These are phyloP conservation scores for Monodelphis domestica DNA, from an alignment of 2,797 vertebrate genomes.

Conservation along the genomic window DNA sequence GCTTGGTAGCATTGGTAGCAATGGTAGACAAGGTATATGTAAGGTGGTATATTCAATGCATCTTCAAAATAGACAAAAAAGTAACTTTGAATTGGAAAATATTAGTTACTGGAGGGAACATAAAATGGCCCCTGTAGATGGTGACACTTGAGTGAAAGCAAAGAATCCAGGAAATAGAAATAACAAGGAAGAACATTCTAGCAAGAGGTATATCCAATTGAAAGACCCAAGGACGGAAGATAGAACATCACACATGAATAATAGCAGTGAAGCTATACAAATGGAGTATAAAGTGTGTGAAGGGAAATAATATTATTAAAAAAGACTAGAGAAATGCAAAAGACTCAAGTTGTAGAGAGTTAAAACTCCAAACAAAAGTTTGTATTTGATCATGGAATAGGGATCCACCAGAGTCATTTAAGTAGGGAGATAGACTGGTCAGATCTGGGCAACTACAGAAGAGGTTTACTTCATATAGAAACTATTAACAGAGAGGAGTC, in stretches of 20 bases:
- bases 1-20: no score
- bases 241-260: not conserved
- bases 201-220: not conserved
- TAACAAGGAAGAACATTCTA: not conserved
- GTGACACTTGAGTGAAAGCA: not conserved
- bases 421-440: not conserved
- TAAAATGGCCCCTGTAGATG: not conserved
- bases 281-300: not conserved
- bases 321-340: not conserved
- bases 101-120: not conserved
- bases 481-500: not conserved
- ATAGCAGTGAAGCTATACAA: not conserved
- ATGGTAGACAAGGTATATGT: not conserved
- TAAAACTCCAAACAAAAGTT: not conserved
- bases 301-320: not conserved
- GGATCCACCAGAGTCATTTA: not conserved
- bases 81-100: not conserved
- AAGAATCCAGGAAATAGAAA: not conserved
- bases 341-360: not conserved
- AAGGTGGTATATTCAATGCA: not conserved
- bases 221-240: not conserved
- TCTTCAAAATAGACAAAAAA: not conserved
- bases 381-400: not conserved
- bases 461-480: not conserved
- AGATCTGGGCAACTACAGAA: not conserved